Conservation (phyloP, 2,888 invertebrate genomes). For the Papilio demoleus region DNA sequence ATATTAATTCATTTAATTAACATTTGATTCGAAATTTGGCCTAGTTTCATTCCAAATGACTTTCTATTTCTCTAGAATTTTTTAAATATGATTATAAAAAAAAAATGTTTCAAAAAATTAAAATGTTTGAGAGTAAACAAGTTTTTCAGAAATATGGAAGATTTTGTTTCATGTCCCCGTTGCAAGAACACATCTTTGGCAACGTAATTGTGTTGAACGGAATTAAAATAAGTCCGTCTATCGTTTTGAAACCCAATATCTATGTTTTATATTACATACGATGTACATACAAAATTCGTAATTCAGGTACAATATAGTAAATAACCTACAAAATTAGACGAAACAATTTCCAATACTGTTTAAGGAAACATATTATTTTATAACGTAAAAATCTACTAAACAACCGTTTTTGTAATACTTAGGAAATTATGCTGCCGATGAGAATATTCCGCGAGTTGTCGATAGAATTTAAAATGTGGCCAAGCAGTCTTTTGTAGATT, state of each 20-base stretch:
- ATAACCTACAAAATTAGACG: too few species aligned
- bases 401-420: too few species aligned
- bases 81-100: neutral
- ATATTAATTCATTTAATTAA: neutral
- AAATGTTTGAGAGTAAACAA: neutral
- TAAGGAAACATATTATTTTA: too few species aligned
- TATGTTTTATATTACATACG: neutral
- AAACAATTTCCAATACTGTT: too few species aligned
- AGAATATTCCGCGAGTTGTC: too few species aligned
- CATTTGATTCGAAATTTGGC: neutral
- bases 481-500: too few species aligned
- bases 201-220: neutral
- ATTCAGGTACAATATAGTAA: too few species aligned
- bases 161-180: neutral
- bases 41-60: neutral
- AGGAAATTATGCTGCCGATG: too few species aligned
- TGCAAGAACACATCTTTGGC: neutral
- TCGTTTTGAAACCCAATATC: neutral
- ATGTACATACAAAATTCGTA: too few species aligned
- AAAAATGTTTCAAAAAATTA: neutral
- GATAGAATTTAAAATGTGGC: too few species aligned
- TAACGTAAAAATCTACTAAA: too few species aligned
- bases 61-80: conserved; percentile 1
- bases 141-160: too few species aligned
- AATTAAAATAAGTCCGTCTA: neutral